Conservation (phyloP, 1,140 invertebrate genomes). For the Tetramorium alpestre region DNA sequence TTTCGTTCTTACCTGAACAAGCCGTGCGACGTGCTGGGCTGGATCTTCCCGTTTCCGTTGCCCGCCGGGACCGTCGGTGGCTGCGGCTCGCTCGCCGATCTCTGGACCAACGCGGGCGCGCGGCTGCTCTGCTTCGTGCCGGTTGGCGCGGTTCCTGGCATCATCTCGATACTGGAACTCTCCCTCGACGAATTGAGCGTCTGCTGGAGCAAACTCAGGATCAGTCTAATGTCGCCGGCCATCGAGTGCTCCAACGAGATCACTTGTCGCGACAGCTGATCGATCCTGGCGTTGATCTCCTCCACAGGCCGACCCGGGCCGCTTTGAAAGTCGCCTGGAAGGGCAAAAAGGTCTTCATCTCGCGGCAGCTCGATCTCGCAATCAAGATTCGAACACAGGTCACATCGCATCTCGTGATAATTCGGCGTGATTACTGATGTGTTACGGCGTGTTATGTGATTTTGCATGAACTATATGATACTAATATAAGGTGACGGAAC, state of each 20-base stretch:
- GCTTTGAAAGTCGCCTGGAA: conserved; percentile 83
- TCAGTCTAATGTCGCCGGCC: conserved; percentile 89
- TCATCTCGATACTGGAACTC: conserved; percentile 83
- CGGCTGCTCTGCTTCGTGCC: conserved; percentile 81
- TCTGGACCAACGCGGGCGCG: conserved; percentile 86
- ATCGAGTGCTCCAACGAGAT: conserved; percentile 88
- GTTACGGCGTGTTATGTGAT: not conserved
- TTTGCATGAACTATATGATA: not conserved
- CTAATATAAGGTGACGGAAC: not conserved
- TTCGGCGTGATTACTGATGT: not conserved
- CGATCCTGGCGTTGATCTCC: conserved; percentile 87
- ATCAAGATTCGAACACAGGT: not conserved
- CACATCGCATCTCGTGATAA: not conserved
- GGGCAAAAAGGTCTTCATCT: not conserved
- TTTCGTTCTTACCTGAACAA: conserved; percentile 80
- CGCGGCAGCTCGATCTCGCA: not conserved
- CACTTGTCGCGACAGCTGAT: conserved; percentile 88
- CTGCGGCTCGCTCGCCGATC: conserved; percentile 88
- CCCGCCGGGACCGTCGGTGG: conserved; percentile 84
- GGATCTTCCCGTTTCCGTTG: conserved; percentile 81
- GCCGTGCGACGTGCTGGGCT: conserved; percentile 82
- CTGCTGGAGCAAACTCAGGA: conserved; percentile 88
- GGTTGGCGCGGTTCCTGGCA: conserved; percentile 82
- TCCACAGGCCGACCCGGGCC: conserved; percentile 84
- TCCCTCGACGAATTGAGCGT: conserved; percentile 83